These are phyloP conservation scores for Brachyistius frenatus DNA, from an alignment of 2,113 vertebrate genomes.

Conservation along the genomic window DNA sequence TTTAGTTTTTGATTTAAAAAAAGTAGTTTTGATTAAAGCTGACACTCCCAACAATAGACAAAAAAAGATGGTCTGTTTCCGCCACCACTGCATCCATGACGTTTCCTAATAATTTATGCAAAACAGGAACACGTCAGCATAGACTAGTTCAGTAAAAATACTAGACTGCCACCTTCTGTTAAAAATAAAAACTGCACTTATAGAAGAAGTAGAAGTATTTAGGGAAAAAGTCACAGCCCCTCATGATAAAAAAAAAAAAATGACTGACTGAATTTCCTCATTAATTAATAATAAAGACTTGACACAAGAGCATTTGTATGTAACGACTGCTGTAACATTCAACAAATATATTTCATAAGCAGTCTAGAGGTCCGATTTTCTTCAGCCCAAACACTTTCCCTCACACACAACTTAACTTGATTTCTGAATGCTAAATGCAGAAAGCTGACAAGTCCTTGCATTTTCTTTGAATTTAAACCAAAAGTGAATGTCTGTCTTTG, in stretches of 20 bases:
- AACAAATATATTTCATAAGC: too few relatives aligned
- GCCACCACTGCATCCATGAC: background rate
- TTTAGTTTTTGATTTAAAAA: too few relatives aligned
- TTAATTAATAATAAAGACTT: background rate
- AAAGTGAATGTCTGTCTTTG: too few relatives aligned
- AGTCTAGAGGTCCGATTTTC: too few relatives aligned
- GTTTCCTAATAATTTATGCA: background rate
- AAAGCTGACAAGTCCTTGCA: too few relatives aligned
- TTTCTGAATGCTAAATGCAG: too few relatives aligned
- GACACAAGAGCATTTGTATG: background rate
- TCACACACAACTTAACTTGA: too few relatives aligned
- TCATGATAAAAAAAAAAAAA: background rate
- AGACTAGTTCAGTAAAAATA: background rate
- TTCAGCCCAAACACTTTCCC: too few relatives aligned
- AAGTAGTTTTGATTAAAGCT: too few relatives aligned
- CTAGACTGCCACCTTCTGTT: conserved; percentile 81
- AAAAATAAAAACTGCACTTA: conserved; percentile 82
- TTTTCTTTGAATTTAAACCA: too few relatives aligned
- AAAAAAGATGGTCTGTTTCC: background rate
- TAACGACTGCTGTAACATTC: background rate
- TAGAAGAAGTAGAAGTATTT: conserved; percentile 41
- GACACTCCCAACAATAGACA: too few relatives aligned
- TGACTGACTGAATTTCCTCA: background rate
- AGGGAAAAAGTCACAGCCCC: conserved; percentile 1
- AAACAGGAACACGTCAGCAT: conserved; percentile 46